Percentiles rank a stretch among this genome's conserved stretches.
phyloP scores from a whole-genome alignment of 2,113 vertebrate species.

The Aptenodytes forsteri region DNA sequence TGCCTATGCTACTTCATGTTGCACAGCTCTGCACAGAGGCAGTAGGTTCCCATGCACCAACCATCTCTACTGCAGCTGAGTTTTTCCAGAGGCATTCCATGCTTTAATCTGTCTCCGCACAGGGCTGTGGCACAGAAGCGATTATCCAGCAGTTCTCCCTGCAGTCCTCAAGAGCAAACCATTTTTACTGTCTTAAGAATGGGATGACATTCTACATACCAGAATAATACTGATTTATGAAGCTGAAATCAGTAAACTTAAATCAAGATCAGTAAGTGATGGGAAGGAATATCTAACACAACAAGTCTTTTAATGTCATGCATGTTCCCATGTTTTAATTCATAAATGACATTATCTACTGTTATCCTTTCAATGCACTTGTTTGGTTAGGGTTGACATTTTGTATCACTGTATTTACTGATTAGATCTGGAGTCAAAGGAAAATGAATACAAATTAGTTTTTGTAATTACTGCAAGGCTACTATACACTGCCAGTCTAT shows the following conservation, averaged over 20 bases:
- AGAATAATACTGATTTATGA: not conserved
- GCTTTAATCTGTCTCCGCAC: not conserved
- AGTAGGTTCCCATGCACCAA: not conserved
- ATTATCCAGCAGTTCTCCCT: not conserved
- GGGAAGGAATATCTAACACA: not conserved
- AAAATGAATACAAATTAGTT: slow-evolving; percentile 13
- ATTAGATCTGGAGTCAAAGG: slow-evolving; percentile 18
- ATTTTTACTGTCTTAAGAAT: not conserved
- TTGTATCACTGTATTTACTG: slow-evolving; percentile 9
- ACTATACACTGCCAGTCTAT: not conserved
- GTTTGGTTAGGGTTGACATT: slow-evolving; percentile 23
- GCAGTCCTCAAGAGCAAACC: not conserved
- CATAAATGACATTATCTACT: not conserved
- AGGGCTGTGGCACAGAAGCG: not conserved
- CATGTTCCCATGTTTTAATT: not conserved
- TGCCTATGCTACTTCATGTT: not conserved
- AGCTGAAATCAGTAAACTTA: not conserved
- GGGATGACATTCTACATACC: not conserved
- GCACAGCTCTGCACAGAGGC: not conserved
- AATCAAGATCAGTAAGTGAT: not conserved
- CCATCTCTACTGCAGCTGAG: not conserved
- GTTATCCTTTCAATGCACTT: not conserved
- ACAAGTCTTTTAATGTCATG: not conserved
- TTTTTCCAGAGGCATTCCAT: not conserved
- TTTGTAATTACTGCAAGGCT: slow-evolving; percentile 17